A percentile compares a stretch with the other conserved stretches of the same genome.
These are phyloP conservation scores for Shinisaurus crocodilurus DNA, from an alignment of 2,113 vertebrate genomes.

Conservation along the genomic window DNA sequence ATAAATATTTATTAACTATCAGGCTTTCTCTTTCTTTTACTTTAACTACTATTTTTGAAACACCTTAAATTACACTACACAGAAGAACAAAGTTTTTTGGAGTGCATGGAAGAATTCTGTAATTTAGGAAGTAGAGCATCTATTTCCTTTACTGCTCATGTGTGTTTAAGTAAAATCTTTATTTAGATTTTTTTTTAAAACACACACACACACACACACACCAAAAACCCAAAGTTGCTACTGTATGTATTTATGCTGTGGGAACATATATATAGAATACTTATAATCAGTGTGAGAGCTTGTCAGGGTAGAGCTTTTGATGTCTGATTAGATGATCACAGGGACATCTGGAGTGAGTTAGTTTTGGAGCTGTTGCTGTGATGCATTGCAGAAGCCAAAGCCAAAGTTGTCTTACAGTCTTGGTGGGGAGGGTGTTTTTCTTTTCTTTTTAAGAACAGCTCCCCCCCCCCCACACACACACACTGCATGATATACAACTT, in stretches of 20 bases:
- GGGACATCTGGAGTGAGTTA: slow-evolving; percentile 80
- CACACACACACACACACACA: neutral
- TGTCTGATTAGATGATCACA: slow-evolving; percentile 80
- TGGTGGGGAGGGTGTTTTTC: slow-evolving; percentile 55
- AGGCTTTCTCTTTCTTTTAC: slow-evolving; percentile 42
- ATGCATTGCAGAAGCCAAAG: slow-evolving; percentile 64
- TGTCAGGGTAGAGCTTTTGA: slow-evolving; percentile 76
- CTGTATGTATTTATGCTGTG: slow-evolving; percentile 59
- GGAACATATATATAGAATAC: slow-evolving; percentile 63
- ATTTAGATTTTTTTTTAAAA: slow-evolving; percentile 55
- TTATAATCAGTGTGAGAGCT: slow-evolving; percentile 72
- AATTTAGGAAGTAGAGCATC: slow-evolving; percentile 47
- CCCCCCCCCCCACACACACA: neutral
- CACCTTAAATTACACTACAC: slow-evolving; percentile 1
- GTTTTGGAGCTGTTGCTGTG: slow-evolving; percentile 75
- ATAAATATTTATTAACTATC: neutral
- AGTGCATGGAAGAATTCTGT: slow-evolving; percentile 54
- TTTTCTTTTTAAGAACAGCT: slow-evolving; percentile 37
- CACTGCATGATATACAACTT: slow-evolving; percentile 40
- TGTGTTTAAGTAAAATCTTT: slow-evolving; percentile 66
- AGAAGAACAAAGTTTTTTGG: slow-evolving; percentile 40
- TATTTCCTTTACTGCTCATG: slow-evolving; percentile 48
- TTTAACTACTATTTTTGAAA: slow-evolving; percentile 58
- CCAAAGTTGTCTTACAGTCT: slow-evolving; percentile 68
- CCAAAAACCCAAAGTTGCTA: slow-evolving; percentile 59